Evolutionary conservation across 1,140 invertebrate species (phyloP).

Genomic region (Nixonia krombeini): DNA sequence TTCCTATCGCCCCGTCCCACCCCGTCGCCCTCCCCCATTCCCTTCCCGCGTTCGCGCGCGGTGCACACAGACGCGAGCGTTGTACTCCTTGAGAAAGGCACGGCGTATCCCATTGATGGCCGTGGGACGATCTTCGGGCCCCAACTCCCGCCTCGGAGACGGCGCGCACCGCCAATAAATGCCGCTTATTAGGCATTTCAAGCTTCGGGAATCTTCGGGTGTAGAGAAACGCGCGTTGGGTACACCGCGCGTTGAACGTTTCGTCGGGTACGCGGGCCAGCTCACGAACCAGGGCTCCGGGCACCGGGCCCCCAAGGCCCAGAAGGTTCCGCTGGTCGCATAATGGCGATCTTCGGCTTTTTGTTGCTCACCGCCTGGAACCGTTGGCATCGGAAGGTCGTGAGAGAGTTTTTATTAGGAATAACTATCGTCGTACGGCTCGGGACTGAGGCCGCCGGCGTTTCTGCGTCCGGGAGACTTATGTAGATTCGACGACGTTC

Average conservation of each 20-base stretch:
- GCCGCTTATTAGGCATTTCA: constrained; percentile 59
- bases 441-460: no score
- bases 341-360: constrained; percentile 21
- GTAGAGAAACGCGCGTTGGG: no score
- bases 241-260: no score
- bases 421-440: background rate
- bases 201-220: constrained; percentile 24
- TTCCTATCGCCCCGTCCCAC: constrained; percentile 5
- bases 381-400: constrained; percentile 48
- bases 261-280: no score
- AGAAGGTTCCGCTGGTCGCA: constrained; percentile 8
- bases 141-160: constrained; percentile 56
- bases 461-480: no score
- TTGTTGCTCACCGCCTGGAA: constrained; percentile 21
- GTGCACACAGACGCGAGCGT: constrained; percentile 27
- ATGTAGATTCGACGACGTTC: no score
- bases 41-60: background rate
- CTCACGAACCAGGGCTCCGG: no score
- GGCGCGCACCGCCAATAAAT: constrained; percentile 53
- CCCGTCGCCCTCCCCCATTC: constrained; percentile 9
- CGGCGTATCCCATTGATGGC: constrained; percentile 59
- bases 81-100: constrained; percentile 61
- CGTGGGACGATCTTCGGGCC: constrained; percentile 66
- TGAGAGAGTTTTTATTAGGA: constrained; percentile 41
- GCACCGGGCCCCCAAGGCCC: constrained; percentile 1